Percentiles rank a stretch among this genome's conserved stretches.
These are phyloP conservation scores for Eidolon dupreanum DNA, from an alignment of 2,797 vertebrate species.

Conservation along the genomic window DNA sequence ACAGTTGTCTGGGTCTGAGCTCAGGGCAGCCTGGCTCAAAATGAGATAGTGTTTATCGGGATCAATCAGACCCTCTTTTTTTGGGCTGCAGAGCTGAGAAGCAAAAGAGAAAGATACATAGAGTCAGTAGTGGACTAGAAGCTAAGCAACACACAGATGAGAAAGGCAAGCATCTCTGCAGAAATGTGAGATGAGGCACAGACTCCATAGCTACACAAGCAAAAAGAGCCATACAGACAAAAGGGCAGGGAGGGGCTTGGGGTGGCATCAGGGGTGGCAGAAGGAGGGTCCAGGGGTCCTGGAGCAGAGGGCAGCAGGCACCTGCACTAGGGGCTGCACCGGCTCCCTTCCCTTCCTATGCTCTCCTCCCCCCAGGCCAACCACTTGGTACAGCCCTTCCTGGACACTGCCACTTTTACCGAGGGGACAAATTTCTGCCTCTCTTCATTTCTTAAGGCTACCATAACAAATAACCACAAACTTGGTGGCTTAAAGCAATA, in stretches of 20 bases:
- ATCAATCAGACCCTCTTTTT: background rate
- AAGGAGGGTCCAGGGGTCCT: background rate
- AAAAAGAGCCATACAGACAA: background rate
- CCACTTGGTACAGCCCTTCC: background rate
- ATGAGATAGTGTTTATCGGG: too few species aligned
- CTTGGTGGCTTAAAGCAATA: background rate
- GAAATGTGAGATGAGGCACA: background rate
- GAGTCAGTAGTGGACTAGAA: background rate
- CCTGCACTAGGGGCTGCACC: too few species aligned
- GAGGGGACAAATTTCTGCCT: background rate
- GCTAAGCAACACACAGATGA: background rate
- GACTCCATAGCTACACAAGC: background rate
- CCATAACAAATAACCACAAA: background rate
- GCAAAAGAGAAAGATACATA: background rate
- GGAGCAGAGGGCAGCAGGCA: background rate
- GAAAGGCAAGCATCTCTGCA: background rate
- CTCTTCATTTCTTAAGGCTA: background rate
- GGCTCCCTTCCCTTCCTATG: background rate
- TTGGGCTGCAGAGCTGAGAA: background rate
- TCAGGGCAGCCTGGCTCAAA: background rate
- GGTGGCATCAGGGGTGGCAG: background rate
- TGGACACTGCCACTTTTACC: too few species aligned
- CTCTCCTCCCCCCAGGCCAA: background rate
- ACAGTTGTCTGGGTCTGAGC: background rate
- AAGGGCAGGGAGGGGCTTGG: background rate